These are phyloP conservation scores for Phragmatobia fuliginosa DNA, from an alignment of 2,888 invertebrate species.

Conservation along the genomic window DNA sequence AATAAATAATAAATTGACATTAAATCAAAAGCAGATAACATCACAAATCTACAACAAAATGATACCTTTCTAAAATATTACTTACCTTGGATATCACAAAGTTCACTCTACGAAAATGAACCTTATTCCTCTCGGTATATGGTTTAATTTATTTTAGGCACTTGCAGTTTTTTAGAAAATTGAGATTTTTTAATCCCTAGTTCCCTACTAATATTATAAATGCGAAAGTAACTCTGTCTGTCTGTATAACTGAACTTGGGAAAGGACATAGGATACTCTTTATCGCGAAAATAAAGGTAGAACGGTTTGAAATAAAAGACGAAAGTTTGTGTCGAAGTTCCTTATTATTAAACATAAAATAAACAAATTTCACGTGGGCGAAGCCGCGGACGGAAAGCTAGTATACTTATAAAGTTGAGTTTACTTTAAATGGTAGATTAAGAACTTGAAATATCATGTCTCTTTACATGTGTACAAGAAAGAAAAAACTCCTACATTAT, in stretches of 20 bases:
- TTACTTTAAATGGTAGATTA: not conserved
- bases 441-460: not conserved
- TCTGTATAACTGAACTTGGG: no score
- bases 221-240: no score
- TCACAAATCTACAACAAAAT: slow-evolving; percentile 26
- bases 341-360: no score
- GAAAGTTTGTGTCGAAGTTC: no score
- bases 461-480: not conserved
- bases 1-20: slow-evolving; percentile 25
- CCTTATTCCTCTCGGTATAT: not conserved
- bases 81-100: slow-evolving; percentile 22
- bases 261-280: no score
- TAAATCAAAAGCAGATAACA: slow-evolving; percentile 31
- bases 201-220: no score
- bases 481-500: no score
- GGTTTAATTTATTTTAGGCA: not conserved
- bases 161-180: not conserved
- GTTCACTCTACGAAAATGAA: slow-evolving; percentile 19
- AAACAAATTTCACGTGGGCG: no score
- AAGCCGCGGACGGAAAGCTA: no score
- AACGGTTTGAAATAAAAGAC: no score
- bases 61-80: slow-evolving; percentile 37
- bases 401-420: not conserved
- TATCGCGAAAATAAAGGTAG: no score
- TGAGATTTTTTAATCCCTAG: not conserved